Evolutionary conservation across 1,140 invertebrate genomes (phyloP), one percentile per base, ranked within the genome.

Genomic region (Popillia japonica): DNA sequence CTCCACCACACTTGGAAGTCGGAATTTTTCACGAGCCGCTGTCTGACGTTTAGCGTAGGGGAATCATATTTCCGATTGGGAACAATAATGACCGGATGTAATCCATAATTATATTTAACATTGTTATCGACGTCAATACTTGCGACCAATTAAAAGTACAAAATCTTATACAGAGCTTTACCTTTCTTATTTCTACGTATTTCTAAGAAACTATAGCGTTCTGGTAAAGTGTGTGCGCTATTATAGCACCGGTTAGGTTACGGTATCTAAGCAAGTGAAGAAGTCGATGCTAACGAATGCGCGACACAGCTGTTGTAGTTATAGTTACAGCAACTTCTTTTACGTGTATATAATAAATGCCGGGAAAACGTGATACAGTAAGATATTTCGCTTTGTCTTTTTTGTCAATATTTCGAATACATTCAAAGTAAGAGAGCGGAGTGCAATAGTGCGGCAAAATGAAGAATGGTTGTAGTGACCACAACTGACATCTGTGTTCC

Each of bases 401-500:
- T 79, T 72, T 34, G 72, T 64, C 42, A 41, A 14, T 40, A 55
- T 75, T 68, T 72, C 41, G 20, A 40, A 40, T 22, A 74, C 59
- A 68, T 68, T 34, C 3, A 2, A 14, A 27, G 22, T 7, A 22
- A 61, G 42, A 40, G 55, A 59, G n/a, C 40, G 10, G 7, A 55
- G 72, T 61, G 76, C 23, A 76, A 79, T 77, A 41, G 68, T 81
- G 78, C 59, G 44, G 22, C 40, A 34, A 61, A 40, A 77, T 79
- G 78, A 80, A 84, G 79, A 55, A 84, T 84, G 83, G 83, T 84
- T 72, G 83, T 84, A 34, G 83, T 84, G 80, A 83, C 83, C 78
- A 81, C 80, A 27, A 84, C 83, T n/a, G 82, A 84, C 61, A 80
- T 81, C 77, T 81, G 83, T 61, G 83, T 84, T 78, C 83, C 83